These are phyloP conservation scores for Polypedilum pembai DNA, from an alignment of 1,140 invertebrate species.

Conservation along the genomic window DNA sequence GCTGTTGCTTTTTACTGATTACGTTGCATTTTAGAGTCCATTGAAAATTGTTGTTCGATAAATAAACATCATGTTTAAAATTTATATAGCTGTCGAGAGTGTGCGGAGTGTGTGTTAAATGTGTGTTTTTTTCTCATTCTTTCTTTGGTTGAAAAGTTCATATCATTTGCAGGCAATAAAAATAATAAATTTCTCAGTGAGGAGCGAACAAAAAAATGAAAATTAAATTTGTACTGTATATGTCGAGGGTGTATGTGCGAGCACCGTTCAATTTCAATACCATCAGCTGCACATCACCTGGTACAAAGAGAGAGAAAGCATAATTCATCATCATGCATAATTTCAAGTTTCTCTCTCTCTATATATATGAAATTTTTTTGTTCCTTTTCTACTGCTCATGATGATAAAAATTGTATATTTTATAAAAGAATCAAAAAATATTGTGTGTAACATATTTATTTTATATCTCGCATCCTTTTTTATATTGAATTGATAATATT, in stretches of 20 bases:
- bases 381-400: background rate
- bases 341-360: background rate
- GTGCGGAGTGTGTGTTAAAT: constrained; percentile 16
- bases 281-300: constrained; percentile 25
- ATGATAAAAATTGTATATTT: background rate
- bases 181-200: background rate
- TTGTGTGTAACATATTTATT: constrained; percentile 26
- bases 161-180: constrained; percentile 18
- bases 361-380: constrained; percentile 21
- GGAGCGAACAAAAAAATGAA: too few species aligned
- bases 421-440: background rate
- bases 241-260: background rate
- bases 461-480: background rate
- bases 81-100: constrained; percentile 18
- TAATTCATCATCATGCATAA: constrained; percentile 28
- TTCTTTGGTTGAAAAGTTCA: background rate
- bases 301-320: constrained; percentile 10
- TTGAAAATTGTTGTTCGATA: background rate
- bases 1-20: constrained; percentile 12
- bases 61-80: constrained; percentile 16
- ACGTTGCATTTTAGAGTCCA: background rate
- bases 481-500: constrained; percentile 13
- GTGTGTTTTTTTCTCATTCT: background rate
- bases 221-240: background rate
- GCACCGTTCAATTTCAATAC: background rate